phyloP scores from a whole-genome alignment of 1,140 invertebrate species.

The Aleiodes sp. region DNA sequence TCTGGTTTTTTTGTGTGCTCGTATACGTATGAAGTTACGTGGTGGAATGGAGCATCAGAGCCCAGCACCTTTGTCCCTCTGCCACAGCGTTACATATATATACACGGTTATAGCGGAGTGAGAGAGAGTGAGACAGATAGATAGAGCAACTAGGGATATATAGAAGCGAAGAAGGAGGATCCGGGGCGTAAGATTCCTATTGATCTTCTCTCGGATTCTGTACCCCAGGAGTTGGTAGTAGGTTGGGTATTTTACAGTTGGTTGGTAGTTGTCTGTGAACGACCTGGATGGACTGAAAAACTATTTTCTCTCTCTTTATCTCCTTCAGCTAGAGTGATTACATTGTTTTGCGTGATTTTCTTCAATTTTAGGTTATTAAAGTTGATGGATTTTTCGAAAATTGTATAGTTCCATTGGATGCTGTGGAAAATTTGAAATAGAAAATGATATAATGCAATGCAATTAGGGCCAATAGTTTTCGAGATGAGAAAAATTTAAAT shows the following conservation, averaged over 20 bases:
- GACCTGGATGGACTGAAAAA: conserved; percentile 8
- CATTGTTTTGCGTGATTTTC: not conserved
- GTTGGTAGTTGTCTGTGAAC: not conserved
- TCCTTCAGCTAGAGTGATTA: not conserved
- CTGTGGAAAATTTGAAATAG: too few relatives aligned
- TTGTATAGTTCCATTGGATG: too few relatives aligned
- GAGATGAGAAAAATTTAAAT: too few relatives aligned
- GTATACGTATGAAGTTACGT: conserved; percentile 23
- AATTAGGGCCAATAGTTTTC: too few relatives aligned
- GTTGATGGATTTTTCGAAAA: too few relatives aligned
- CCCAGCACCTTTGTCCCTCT: conserved; percentile 29
- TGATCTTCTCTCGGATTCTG: conserved; percentile 25
- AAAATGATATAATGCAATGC: too few relatives aligned
- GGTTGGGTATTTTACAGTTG: not conserved
- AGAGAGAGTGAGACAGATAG: not conserved
- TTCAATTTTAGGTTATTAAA: not conserved
- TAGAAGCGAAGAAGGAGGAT: conserved; percentile 24
- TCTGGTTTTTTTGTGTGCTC: not conserved
- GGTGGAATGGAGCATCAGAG: conserved; percentile 20
- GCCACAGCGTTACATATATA: conserved; percentile 18
- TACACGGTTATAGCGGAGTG: not conserved
- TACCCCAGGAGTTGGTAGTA: conserved; percentile 15
- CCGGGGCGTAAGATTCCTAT: conserved; percentile 33
- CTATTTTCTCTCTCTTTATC: not conserved
- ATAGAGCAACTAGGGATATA: too few relatives aligned